Base-by-base conservation (phyloP, 2,888 invertebrate species). In the Capitulum mitella region DNA sequence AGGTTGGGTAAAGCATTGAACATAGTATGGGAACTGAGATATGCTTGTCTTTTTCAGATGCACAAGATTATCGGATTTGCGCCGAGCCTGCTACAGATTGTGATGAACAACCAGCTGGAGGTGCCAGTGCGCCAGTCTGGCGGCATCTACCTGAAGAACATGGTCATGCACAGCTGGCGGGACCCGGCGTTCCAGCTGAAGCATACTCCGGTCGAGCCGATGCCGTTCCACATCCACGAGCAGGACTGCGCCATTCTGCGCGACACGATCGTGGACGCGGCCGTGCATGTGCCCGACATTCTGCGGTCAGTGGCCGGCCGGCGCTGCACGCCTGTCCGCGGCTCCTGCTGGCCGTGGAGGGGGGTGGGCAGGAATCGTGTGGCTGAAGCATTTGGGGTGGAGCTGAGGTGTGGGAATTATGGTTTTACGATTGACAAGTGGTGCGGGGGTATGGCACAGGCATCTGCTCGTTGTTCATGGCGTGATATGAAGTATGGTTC, bases 31-130 rank as follows among this genome's bases (percentile, higher is more conserved):
- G n/a, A n/a, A n/a, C n/a, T n/a, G n/a, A n/a, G n/a, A n/a, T n/a
- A n/a, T n/a, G n/a, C n/a, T n/a, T 80, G 75, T 78, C 78, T 43
- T 46, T 84, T 84, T 80, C 86, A 95, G 95, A 91, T 94, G 83
- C 92, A 94, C 86, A 94, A 95, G 89, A 97, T 98, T 81, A 96
- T 97, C 85, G 97, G 97, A 40, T 99, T 99, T 88, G 93, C 94
- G 78, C 98, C 98, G 78, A 91, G 93, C 77, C 88, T 99, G 80
- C 89, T 99, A 78, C 95, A 97, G 90, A 93, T 98, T 81, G 92
- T 98, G 79, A 95, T 97, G 94, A 90, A 92, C 86, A 90, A 91
- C 84, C 94, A 95, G 83, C 89, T 96, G 77, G 93, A 96, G 81
- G 91, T 94, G 89, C 94, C 97, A 81, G 92, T 97, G 0, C 89